Conservation (phyloP, 2,797 vertebrate species). For the Gephyroberyx darwinii region DNA sequence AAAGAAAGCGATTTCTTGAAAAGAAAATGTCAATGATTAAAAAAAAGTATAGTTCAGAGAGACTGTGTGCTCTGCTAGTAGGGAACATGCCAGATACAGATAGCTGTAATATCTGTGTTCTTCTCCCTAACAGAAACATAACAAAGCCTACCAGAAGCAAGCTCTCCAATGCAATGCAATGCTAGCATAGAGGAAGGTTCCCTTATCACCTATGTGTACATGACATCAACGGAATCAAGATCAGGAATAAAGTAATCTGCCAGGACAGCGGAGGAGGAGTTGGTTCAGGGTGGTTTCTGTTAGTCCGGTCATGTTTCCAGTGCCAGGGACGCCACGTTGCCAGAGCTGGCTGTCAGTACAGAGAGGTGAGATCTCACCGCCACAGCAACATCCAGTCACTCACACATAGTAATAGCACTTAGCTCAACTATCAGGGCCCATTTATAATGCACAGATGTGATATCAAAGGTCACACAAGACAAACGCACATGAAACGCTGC, state of each 20-base stretch:
- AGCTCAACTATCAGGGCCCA: not conserved
- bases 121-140: constrained; percentile 24
- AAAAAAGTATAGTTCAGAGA: no score
- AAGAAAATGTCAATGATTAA: no score
- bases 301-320: constrained; percentile 54
- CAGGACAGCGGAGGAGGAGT: constrained; percentile 21
- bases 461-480: not conserved
- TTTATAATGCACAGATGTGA: not conserved
- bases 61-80: not conserved
- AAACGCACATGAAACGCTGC: no score
- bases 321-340: constrained; percentile 8
- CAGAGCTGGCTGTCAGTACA: constrained; percentile 39
- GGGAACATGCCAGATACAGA: not conserved
- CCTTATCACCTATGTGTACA: constrained; percentile 8
- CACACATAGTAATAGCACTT: not conserved
- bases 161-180: not conserved
- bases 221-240: constrained; percentile 35
- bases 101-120: constrained; percentile 1
- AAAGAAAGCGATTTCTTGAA: no score
- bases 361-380: constrained; percentile 37
- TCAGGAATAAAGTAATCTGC: constrained; percentile 27
- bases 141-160: constrained; percentile 4
- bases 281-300: constrained; percentile 32
- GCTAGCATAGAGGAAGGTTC: constrained; percentile 7
- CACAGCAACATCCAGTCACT: constrained; percentile 11